Base-by-base conservation (phyloP, 2,113 vertebrate species). In the Grammomys dolichurus region DNA sequence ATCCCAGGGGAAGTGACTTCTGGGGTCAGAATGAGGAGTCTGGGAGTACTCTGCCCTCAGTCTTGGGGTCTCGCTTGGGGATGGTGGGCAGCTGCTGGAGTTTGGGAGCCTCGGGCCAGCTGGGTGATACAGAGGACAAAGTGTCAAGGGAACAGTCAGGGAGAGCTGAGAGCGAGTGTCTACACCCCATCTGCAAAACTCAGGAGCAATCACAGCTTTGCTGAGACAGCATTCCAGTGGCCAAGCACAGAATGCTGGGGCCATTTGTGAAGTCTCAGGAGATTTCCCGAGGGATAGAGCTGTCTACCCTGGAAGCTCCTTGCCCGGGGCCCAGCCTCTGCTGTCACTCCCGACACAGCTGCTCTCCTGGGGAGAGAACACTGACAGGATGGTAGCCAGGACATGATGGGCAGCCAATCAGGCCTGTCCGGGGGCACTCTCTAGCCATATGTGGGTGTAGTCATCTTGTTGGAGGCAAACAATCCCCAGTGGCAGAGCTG, bases 1-100 rank as follows among this genome's bases (percentile, higher is more conserved):
- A 73, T 4, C 28, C 11, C 43, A 72, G 51, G 33, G 31, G 56
- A 48, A 82, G 22, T 10, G 69, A 56, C 69, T 40, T 65, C 51
- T 58, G 28, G n/a, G 0, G 17, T 0, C 4, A 17, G 9, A 36
- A 1, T 11, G 2, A 80, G n/a, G n/a, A 7, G 3, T 1, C 22
- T 60, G 82, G 14, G n/a, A 40, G 4, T 5, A 4, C 43, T n/a
- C 16, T 20, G 5, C 2, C 9, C 63, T 80, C 24, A 22, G 12
- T 54, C 76, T 31, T 24, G 3, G 3, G 16, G 17, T 4, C 36
- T 56, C 16, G 1, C 9, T 24, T 51, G 63, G 60, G 73, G 28
- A 20, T 63, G 19, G 28, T 48, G 67, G 40, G 72, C 0, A 5
- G 56, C 28, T 0, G 17, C 58, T 19, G 28, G 31, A n/a, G 36